Percentiles rank a stretch among this genome's conserved stretches.
Evolutionary conservation across 2,113 vertebrate genomes (phyloP).

Genomic region (Ovibos moschatus): DNA sequence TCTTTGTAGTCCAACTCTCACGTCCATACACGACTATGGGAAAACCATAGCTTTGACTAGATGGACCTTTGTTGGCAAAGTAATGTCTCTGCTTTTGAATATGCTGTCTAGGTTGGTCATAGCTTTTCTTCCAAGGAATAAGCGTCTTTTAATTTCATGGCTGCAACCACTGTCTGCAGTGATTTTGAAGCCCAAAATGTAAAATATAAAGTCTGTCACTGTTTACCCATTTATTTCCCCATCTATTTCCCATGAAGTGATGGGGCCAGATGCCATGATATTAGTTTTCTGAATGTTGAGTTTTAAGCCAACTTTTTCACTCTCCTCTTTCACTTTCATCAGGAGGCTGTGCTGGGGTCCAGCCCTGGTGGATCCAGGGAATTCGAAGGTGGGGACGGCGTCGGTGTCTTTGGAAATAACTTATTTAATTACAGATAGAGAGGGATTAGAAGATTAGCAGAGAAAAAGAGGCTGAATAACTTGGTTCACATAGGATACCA

Average conservation of each 20-base stretch:
- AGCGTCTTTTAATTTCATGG: background rate
- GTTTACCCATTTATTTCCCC: background rate
- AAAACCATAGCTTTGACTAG: background rate
- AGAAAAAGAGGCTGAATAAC: too few species aligned
- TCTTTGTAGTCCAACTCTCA: background rate
- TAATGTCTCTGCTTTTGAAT: background rate
- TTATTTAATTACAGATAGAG: too few species aligned
- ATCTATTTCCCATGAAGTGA: background rate
- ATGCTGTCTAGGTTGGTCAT: background rate
- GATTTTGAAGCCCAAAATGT: background rate
- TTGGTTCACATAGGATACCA: too few species aligned
- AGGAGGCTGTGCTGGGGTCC: background rate
- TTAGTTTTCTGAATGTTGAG: background rate
- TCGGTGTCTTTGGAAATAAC: too few species aligned
- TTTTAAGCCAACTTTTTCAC: background rate
- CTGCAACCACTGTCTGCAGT: background rate
- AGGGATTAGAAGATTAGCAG: too few species aligned
- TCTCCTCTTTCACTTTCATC: background rate
- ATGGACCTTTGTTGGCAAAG: background rate
- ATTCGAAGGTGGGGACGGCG: too few species aligned
- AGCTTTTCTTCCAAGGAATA: background rate
- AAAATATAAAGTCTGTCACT: background rate
- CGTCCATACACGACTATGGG: accelerated
- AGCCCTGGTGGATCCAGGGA: too few species aligned
- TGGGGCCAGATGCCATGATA: background rate